phyloP scores from a whole-genome alignment of 2,797 vertebrate species.

The Lacerta agilis region DNA sequence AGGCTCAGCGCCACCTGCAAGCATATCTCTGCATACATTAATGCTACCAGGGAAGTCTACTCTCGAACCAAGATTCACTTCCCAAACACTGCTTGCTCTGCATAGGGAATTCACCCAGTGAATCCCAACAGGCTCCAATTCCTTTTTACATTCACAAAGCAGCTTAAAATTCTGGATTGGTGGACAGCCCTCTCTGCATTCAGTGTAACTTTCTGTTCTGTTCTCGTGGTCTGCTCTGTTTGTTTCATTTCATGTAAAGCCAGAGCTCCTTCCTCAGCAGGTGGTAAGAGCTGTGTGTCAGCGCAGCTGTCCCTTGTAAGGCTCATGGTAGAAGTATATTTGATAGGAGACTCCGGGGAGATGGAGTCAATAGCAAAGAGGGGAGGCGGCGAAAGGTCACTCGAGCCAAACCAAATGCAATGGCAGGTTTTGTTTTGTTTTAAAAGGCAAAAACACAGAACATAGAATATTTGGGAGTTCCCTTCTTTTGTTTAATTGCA shows the following conservation, averaged over 20 bases:
- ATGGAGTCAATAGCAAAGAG: slow-evolving; percentile 57
- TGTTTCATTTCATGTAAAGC: not conserved
- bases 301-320: slow-evolving; percentile 39
- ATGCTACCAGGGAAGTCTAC: too few species aligned
- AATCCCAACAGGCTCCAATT: too few species aligned
- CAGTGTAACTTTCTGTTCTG: not conserved
- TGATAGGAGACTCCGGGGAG: slow-evolving; percentile 31
- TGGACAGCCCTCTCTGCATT: not conserved
- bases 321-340: slow-evolving; percentile 3
- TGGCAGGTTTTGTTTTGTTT: not conserved
- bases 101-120: too few species aligned
- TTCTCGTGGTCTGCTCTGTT: fast-evolving
- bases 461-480: slow-evolving; percentile 35
- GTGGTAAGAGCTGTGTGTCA: slow-evolving; percentile 2
- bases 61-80: too few species aligned
- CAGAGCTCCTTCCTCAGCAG: not conserved
- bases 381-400: slow-evolving; percentile 48
- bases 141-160: not conserved
- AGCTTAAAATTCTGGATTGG: not conserved
- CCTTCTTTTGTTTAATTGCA: not conserved
- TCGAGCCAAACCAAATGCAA: slow-evolving; percentile 54
- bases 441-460: slow-evolving; percentile 19
- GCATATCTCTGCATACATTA: too few species aligned
- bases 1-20: too few species aligned
- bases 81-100: too few species aligned